A percentile compares a stretch with the other conserved stretches of the same genome.
phyloP scores from a whole-genome alignment of 2,113 vertebrate species.

The Gavia stellata region DNA sequence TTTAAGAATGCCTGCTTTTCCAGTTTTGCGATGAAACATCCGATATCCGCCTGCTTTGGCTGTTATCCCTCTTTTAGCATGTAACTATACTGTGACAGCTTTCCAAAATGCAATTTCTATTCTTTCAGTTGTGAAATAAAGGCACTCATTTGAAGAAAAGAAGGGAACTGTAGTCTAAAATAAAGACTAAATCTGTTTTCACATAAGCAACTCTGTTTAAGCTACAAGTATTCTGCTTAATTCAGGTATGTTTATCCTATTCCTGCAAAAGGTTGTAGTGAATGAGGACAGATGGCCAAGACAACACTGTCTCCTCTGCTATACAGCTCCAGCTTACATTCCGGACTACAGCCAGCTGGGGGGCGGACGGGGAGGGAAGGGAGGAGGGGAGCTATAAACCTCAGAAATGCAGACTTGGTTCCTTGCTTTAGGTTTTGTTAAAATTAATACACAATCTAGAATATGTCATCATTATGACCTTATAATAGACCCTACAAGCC shows the following conservation, averaged over 20 bases:
- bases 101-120: background rate
- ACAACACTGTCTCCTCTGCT: background rate
- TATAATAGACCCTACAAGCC: background rate
- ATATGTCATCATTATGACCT: background rate
- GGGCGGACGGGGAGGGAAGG: background rate
- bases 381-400: background rate
- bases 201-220: background rate
- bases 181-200: background rate
- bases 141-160: background rate
- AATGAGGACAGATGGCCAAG: background rate
- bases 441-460: background rate
- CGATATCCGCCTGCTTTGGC: background rate
- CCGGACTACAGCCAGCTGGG: background rate
- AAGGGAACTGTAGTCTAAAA: background rate
- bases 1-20: conserved; percentile 2
- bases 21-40: background rate
- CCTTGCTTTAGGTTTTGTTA: background rate
- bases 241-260: background rate
- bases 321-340: background rate
- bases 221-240: background rate
- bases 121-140: background rate
- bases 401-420: background rate
- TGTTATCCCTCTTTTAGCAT: background rate
- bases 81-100: background rate
- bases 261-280: background rate